Evolutionary conservation across 2,797 vertebrate genomes (phyloP), one percentile per base, ranked within the genome.

Genomic region (Chloroceryle inda): DNA sequence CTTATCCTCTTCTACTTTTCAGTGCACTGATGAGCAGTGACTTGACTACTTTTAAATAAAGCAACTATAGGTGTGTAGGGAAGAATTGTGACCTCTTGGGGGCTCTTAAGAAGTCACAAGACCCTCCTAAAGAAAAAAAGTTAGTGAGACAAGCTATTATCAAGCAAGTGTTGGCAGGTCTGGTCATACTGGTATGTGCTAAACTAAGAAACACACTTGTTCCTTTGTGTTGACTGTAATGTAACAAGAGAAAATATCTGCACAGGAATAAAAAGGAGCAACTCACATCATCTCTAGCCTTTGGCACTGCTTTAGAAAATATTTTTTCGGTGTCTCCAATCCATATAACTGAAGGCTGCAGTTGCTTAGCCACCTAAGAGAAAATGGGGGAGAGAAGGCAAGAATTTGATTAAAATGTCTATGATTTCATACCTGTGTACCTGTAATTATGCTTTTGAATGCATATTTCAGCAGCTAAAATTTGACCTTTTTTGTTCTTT

Each of bases 331-430:
- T 96, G 11, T 99, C 98, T 82, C 97, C 98, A 20, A 99, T 98
- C 99, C 99, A 99, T 44, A 99, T 94, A 3, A 99, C 98, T 2
- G 99, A 99, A 23, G 99, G 99, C 94, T 99, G 99, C 76, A 98
- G 95, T 76, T 97, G 96, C 24, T 97, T 98, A 69, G 98, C 99
- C 96, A 99, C 99, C 99, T 99, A 92, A 29, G 42, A 79, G 69
- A 80, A 82, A 88, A 80, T 0, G 13, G 21, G 50, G 59, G 59
- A 72, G n/a, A 64, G 53, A 61, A 89, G n/a, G 63, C 16, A 55
- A n/a, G 27, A 47, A 55, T n/a, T 11, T 66, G 84, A 94, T 84
- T 31, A 69, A 76, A 86, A 47, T 31, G 10, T 55, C 62, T 52
- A 33, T 17, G 14, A 1, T 85, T 84, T 68, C 61, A 63, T 76